Percentiles rank a stretch among this genome's conserved stretches.
Evolutionary conservation across 1,140 invertebrate species (phyloP).

Genomic region (Holcopasites calliopsidis): DNA sequence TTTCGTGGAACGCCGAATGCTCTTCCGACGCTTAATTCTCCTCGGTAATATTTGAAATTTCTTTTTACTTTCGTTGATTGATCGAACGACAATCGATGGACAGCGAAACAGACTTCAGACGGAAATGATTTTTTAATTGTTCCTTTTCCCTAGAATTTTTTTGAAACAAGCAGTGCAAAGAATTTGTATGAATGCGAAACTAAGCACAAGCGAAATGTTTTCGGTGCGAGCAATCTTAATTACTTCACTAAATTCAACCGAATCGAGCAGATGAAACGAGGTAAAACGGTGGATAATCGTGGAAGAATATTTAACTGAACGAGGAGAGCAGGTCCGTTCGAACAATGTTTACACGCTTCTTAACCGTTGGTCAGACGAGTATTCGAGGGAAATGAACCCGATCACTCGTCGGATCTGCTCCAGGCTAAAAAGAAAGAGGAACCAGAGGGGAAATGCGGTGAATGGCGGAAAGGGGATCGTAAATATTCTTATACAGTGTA

Average conservation of each 20-base stretch:
- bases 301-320: constrained; percentile 11
- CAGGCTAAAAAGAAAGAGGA: constrained; percentile 17
- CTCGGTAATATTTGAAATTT: neutral
- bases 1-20: constrained; percentile 1
- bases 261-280: neutral
- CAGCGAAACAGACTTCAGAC: no score
- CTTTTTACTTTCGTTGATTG: no score
- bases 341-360: constrained; percentile 24
- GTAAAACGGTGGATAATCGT: constrained; percentile 16
- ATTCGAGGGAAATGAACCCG: constrained; percentile 44
- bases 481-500: constrained; percentile 55
- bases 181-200: no score
- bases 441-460: neutral
- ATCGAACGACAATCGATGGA: no score
- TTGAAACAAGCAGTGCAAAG: no score
- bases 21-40: neutral
- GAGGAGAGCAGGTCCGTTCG: neutral
- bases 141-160: no score
- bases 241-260: no score
- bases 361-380: constrained; percentile 27
- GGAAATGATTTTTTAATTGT: no score
- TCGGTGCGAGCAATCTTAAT: neutral
- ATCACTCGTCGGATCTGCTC: constrained; percentile 44
- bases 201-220: neutral
- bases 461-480: constrained; percentile 17